These are phyloP conservation scores for Capreolus pygargus DNA, from an alignment of 2,113 vertebrate genomes.

Conservation along the genomic window DNA sequence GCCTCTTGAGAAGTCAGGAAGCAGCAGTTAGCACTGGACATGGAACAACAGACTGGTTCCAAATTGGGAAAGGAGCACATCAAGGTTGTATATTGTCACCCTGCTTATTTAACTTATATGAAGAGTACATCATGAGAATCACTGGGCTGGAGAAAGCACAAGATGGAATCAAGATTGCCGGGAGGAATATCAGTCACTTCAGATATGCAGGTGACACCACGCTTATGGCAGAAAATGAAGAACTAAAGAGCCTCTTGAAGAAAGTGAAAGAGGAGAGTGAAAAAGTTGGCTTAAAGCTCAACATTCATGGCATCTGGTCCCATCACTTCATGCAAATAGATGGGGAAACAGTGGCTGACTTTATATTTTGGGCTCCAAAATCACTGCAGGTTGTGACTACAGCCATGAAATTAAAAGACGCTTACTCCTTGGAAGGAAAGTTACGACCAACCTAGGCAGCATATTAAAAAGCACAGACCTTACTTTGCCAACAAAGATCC, in stretches of 20 bases:
- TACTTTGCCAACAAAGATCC: neutral
- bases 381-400: neutral
- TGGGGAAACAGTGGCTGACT: neutral
- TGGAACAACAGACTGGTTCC: neutral
- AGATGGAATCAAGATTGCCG: fast-evolving
- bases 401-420: neutral
- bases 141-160: neutral
- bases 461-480: neutral
- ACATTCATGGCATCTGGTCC: neutral
- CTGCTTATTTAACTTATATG: neutral
- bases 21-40: neutral
- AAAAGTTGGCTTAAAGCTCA: neutral
- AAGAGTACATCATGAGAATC: neutral
- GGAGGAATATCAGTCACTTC: neutral
- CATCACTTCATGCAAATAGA: neutral
- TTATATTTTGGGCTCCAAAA: neutral
- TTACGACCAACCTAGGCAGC: neutral
- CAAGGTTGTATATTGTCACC: neutral
- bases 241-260: neutral
- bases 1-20: neutral
- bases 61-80: neutral
- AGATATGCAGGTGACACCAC: neutral
- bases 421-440: neutral
- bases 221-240: neutral
- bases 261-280: neutral